These are phyloP conservation scores for Elaphurus davidianus DNA, from an alignment of 2,113 vertebrate species.

Conservation along the genomic window DNA sequence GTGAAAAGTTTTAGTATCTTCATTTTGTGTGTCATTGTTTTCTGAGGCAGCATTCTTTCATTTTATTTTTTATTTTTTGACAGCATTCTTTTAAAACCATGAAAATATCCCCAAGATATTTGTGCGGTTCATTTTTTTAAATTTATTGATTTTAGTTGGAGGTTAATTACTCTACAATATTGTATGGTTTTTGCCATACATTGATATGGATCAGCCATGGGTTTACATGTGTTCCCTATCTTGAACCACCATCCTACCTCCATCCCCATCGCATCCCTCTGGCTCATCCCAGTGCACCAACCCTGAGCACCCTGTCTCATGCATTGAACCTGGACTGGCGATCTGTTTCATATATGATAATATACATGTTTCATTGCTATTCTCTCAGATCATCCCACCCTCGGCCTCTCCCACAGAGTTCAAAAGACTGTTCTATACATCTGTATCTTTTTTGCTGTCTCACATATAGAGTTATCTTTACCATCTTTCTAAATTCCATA, in stretches of 20 bases:
- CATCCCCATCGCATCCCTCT: background rate
- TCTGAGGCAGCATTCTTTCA: background rate
- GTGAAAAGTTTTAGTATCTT: background rate
- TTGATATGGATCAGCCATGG: background rate
- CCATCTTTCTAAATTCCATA: background rate
- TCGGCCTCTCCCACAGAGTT: background rate
- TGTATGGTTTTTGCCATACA: background rate
- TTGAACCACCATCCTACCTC: background rate
- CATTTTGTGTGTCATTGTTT: background rate
- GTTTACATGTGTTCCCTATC: background rate
- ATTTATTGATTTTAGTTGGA: background rate
- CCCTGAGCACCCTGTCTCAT: background rate
- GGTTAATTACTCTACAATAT: background rate
- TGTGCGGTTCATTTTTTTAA: background rate
- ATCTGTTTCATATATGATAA: background rate
- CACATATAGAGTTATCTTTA: background rate
- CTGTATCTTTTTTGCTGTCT: background rate
- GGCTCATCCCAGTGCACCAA: background rate
- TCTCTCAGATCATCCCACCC: background rate
- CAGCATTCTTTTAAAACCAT: background rate
- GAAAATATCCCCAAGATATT: background rate
- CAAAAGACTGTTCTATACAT: background rate
- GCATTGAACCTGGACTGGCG: accelerated
- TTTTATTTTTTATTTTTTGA: too few relatives aligned
- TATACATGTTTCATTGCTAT: background rate